Evolutionary conservation across 2,113 vertebrate species (phyloP), one percentile per base, ranked within the genome.

Genomic region (Dromas ardeola): DNA sequence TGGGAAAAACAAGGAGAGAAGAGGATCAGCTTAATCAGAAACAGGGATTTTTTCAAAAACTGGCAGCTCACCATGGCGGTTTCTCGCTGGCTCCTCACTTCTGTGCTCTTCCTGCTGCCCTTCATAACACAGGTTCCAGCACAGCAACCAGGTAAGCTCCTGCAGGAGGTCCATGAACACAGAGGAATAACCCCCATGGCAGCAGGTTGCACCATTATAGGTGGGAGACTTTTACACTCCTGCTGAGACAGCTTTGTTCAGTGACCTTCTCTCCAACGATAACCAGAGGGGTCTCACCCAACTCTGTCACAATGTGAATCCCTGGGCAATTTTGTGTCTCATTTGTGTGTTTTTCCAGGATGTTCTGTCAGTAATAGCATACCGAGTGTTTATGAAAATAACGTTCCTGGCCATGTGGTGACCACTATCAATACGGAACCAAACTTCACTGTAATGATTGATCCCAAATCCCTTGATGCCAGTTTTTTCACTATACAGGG

Each of bases 81-180:
- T 73, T 50, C 74, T 73, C n/a, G 5, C 47, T 10, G 34, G 36
- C 21, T 89, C 11, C 45, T 94, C 73, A 10, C 12, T 6, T 27
- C 30, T 18, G 7, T 30, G 2, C n/a, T 93, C 30, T 10, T 90
- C 13, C 56, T 97, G 85, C 70, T 93, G 61, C 59, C 40, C 19
- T 58, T 81, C 19, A 1, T 23, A 25, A 26, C 47, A 5, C 26
- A 6, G 1, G 10, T 83, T 71, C 78, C 12, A 1, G 71, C 91
- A 13, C 97, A 96, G 71, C 32, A 25, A 9, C 7, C 2, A 92
- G 95, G 97, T 98, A 93, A 97, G 90, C 43, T 61, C 42, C 23
- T 38, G 14, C 26, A 34, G 5, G 11, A 71, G 34, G 34, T 52
- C 52, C 11, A 1, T 8, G 21, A 21, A 32, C 34, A 26, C 13